Evolutionary conservation across 2,888 invertebrate genomes (phyloP).

Genomic region (Diogma glabrata): DNA sequence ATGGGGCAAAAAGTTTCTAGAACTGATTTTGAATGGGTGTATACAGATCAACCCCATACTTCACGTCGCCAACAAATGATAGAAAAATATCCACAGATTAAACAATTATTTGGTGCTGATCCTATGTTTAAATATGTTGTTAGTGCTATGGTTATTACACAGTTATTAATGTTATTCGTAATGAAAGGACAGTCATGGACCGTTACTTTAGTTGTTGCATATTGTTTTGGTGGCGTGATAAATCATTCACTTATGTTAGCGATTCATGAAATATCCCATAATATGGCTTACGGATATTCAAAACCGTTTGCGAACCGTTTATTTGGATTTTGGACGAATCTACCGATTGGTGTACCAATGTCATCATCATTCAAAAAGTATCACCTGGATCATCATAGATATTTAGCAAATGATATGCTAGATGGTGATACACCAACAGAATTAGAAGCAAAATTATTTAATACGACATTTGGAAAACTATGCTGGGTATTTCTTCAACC

Average conservation of each 20-base stretch:
- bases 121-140: slow-evolving; percentile 82
- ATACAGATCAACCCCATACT: slow-evolving; percentile 90
- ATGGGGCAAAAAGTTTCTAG: slow-evolving; percentile 71
- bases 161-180: slow-evolving; percentile 57
- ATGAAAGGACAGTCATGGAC: slow-evolving; percentile 70
- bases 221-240: too few species aligned
- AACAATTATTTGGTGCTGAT: slow-evolving; percentile 65
- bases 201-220: slow-evolving; percentile 64
- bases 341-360: slow-evolving; percentile 82
- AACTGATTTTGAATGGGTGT: slow-evolving; percentile 87
- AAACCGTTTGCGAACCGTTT: slow-evolving; percentile 68
- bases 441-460: slow-evolving; percentile 77
- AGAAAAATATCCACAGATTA: slow-evolving; percentile 87
- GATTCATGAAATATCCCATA: slow-evolving; percentile 93
- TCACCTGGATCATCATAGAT: slow-evolving; percentile 39
- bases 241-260: too few species aligned
- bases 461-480: slow-evolving; percentile 68
- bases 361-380: slow-evolving; percentile 63
- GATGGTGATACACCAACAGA: slow-evolving; percentile 87
- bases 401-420: slow-evolving; percentile 78
- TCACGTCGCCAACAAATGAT: slow-evolving; percentile 78
- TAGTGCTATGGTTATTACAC: slow-evolving; percentile 62
- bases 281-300: slow-evolving; percentile 80
- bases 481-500: too few species aligned
- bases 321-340: slow-evolving; percentile 83